These are phyloP conservation scores for Drosophila obscura DNA, from an alignment of 1,140 invertebrate species.

Conservation along the genomic window DNA sequence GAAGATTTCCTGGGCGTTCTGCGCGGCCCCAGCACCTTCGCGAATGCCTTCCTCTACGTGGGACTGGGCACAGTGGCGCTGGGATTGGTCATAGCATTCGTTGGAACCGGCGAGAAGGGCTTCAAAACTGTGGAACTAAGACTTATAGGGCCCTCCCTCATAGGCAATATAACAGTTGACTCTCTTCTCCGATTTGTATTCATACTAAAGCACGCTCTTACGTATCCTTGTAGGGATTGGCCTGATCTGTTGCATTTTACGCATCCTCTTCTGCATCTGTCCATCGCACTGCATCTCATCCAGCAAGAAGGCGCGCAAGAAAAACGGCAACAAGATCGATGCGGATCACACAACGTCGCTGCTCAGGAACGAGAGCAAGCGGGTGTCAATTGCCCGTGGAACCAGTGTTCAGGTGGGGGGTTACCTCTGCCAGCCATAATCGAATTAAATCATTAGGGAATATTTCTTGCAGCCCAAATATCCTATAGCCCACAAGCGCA, in stretches of 20 bases:
- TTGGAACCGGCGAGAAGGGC: conserved; percentile 94
- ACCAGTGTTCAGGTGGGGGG: conserved; percentile 63
- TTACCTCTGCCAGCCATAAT: background rate
- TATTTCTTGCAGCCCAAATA: conserved; percentile 62
- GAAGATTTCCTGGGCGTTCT: conserved; percentile 85
- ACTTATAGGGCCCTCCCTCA: conserved; percentile 91
- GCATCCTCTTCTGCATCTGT: conserved; percentile 87
- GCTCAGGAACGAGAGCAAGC: conserved; percentile 78
- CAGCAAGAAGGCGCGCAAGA: conserved; percentile 78
- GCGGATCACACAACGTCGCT: conserved; percentile 83
- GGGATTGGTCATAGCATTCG: conserved; percentile 93
- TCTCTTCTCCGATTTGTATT: background rate
- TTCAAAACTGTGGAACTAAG: conserved; percentile 93
- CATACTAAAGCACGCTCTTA: background rate
- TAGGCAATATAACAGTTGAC: conserved; percentile 82
- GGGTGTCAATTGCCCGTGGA: conserved; percentile 79
- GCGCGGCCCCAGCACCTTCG: conserved; percentile 87
- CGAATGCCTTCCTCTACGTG: conserved; percentile 91
- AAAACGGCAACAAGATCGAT: conserved; percentile 83
- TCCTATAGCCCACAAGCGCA: conserved; percentile 78
- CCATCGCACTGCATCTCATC: conserved; percentile 85
- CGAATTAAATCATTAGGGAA: background rate
- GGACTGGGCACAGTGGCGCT: conserved; percentile 92
- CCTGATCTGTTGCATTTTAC: conserved; percentile 86
- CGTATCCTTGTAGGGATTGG: conserved; percentile 81